These are phyloP conservation scores for Chondrilla cf. caribensis DNA, from an alignment of 37 sponge, comb jelly and placozoan species.

Conservation along the genomic window DNA sequence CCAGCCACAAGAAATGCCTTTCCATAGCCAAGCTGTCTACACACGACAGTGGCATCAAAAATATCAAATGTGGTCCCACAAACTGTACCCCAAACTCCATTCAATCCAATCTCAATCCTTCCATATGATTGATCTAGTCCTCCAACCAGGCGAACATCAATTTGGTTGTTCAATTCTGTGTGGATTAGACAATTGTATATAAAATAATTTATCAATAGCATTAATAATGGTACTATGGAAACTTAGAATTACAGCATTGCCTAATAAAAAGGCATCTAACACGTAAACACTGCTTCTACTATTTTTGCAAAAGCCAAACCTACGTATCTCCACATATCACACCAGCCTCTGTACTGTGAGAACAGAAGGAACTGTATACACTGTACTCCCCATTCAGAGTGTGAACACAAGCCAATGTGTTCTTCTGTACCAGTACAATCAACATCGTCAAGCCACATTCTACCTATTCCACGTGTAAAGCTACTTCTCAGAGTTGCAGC, in stretches of 20 bases:
- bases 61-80: constrained; percentile 61
- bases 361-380: neutral
- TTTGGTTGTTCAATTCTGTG: too few species aligned
- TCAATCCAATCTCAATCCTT: constrained; percentile 45
- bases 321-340: neutral
- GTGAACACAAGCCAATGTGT: neutral
- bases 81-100: constrained; percentile 70
- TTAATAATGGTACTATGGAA: too few species aligned
- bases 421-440: neutral
- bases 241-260: too few species aligned
- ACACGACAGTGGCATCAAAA: constrained; percentile 54
- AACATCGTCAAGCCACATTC: neutral
- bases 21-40: constrained; percentile 20
- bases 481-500: neutral
- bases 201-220: too few species aligned
- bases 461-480: neutral
- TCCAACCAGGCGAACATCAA: constrained; percentile 27
- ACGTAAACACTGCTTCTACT: too few species aligned
- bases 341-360: neutral
- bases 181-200: too few species aligned
- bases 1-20: neutral
- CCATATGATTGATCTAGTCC: constrained; percentile 21
- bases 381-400: neutral
- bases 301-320: too few species aligned
- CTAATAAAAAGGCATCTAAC: too few species aligned